phyloP scores from a whole-genome alignment of 2,113 vertebrate species.

The Reinhardtius hippoglossoides region DNA sequence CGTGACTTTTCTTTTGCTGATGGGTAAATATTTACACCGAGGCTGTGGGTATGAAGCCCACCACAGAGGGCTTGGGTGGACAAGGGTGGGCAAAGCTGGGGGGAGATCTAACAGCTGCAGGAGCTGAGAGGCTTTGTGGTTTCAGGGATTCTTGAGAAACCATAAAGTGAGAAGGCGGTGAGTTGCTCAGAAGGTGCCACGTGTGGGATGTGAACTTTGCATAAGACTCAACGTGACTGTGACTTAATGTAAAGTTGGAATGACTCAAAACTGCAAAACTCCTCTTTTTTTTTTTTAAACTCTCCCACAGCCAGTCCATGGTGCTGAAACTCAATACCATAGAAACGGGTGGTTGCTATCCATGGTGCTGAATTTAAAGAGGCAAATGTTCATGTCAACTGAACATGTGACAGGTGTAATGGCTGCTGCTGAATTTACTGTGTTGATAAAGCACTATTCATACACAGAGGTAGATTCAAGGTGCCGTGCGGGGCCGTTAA shows the following conservation, averaged over 20 bases:
- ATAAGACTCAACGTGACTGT: conserved; percentile 57
- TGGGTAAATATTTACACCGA: conserved; percentile 36
- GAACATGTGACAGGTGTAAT: neutral
- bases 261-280: neutral
- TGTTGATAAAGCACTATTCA: too few species aligned
- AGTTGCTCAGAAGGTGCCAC: conserved; percentile 12
- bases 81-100: neutral
- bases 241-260: conserved; percentile 22
- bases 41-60: neutral
- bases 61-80: neutral
- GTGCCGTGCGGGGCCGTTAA: neutral
- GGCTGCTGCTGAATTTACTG: neutral
- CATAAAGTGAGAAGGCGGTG: conserved; percentile 32
- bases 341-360: conserved; percentile 23
- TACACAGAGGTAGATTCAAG: neutral
- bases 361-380: conserved; percentile 36
- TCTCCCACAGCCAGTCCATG: neutral
- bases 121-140: neutral
- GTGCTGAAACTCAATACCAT: neutral
- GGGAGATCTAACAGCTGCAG: neutral
- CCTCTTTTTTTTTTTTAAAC: neutral
- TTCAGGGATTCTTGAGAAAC: neutral
- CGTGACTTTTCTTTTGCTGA: conserved; percentile 68
- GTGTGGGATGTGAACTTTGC: conserved; percentile 50
- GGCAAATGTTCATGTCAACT: neutral